A percentile compares a stretch with the other conserved stretches of the same genome.
Conservation (phyloP, 2,113 vertebrate genomes). For the Albula goreensis region DNA sequence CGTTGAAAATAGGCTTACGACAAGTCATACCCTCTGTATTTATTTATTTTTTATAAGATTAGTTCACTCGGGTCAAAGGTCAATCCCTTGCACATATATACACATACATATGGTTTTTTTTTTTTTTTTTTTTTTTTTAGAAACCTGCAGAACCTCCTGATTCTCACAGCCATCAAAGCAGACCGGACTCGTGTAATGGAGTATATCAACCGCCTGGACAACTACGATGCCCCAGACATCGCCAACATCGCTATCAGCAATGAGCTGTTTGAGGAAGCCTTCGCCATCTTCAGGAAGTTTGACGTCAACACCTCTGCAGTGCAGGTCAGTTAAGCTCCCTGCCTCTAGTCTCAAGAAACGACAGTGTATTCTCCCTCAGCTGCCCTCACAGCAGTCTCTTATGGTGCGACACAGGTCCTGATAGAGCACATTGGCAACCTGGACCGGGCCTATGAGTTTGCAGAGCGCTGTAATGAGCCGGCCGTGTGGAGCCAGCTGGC, state of each 20-base stretch:
- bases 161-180: slow-evolving; percentile 96
- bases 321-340: slow-evolving; percentile 72
- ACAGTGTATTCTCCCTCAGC: background rate
- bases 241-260: slow-evolving; percentile 99
- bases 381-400: background rate
- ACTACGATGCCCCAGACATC: slow-evolving; percentile 97
- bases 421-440: slow-evolving; percentile 98
- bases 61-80: too few relatives aligned
- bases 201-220: slow-evolving; percentile 97
- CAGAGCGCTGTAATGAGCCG: slow-evolving; percentile 97
- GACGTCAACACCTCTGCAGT: slow-evolving; percentile 98
- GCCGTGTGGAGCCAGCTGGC: slow-evolving; percentile 98
- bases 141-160: slow-evolving; percentile 96
- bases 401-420: slow-evolving; percentile 77
- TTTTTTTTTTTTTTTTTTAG: slow-evolving; percentile 56
- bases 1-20: too few relatives aligned
- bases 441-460: slow-evolving; percentile 96
- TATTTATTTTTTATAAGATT: too few relatives aligned
- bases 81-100: too few relatives aligned
- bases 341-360: background rate
- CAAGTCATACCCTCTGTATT: too few relatives aligned
- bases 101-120: background rate
- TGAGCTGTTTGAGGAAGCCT: slow-evolving; percentile 96
- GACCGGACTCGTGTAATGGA: slow-evolving; percentile 98
- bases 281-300: slow-evolving; percentile 98